Base-by-base conservation (phyloP, 1,140 invertebrate genomes). In the Sycobia sp. region DNA sequence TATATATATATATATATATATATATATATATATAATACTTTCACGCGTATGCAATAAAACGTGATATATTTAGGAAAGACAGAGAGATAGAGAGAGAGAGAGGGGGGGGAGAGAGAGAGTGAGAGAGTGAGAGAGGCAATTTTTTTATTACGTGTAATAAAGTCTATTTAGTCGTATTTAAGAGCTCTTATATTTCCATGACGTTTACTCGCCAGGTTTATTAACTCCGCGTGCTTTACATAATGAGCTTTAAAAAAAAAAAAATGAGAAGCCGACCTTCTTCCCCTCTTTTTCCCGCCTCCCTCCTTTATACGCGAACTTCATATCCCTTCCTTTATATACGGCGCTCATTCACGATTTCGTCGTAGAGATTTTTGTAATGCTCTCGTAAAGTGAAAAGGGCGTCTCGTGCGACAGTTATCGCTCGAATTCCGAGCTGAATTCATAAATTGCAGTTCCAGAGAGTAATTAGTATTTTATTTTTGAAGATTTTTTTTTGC, bases 221-320 rank as follows among this genome's bases (percentile, higher is more conserved):
- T 49, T 49, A 49, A 56, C 51, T 62, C 25, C 32, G 32, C 43
- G 25, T 32, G 46, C 44, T 54, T 49, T 49, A 32, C 51, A 49
- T 62, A 62, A 62, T 55, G 53, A 62, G 32, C 34, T 47, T 62
- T 38, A 49, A 55, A 62, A 55, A 41, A 44, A n/a, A n/a, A n/a
- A n/a, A n/a, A n/a, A n/a, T n/a, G n/a, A n/a, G n/a, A n/a, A n/a
- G n/a, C n/a, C n/a, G n/a, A n/a, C n/a, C n/a, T n/a, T n/a, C n/a
- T n/a, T n/a, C n/a, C n/a, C n/a, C n/a, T n/a, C n/a, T n/a, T n/a
- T n/a, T n/a, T n/a, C n/a, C n/a, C n/a, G n/a, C n/a, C n/a, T n/a
- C 11, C 29, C 18, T 13, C 23, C 27, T 20, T 38, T 61, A 46
- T 22, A 38, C 51, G 59, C 9, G 22, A 62, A 62, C 43, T 36